These are phyloP conservation scores for Columba livia DNA, from an alignment of 2,113 vertebrate species.

Conservation along the genomic window DNA sequence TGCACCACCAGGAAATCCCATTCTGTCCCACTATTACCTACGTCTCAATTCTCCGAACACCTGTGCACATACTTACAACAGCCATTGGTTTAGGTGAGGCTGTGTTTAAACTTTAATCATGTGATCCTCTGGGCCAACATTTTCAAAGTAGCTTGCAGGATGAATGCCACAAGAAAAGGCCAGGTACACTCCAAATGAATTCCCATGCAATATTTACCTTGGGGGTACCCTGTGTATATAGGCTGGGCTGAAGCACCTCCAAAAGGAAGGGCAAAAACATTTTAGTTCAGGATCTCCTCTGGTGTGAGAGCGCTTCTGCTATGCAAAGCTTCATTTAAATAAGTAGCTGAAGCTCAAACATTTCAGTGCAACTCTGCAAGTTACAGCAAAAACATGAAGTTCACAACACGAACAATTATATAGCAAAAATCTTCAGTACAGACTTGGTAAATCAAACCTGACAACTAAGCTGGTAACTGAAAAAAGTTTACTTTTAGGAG, in stretches of 20 bases:
- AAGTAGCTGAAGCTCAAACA: background rate
- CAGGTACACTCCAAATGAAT: background rate
- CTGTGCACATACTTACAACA: background rate
- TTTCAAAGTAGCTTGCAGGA: background rate
- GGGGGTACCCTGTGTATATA: background rate
- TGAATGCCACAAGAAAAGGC: background rate
- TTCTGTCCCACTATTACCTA: background rate
- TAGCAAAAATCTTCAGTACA: background rate
- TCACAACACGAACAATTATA: background rate
- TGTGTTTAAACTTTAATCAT: background rate
- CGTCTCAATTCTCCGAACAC: background rate
- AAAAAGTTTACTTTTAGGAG: background rate
- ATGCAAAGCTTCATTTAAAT: background rate
- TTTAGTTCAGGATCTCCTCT: background rate
- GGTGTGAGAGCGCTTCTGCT: background rate
- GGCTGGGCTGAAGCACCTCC: background rate
- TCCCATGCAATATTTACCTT: background rate
- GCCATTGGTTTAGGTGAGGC: background rate
- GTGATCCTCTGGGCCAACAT: background rate
- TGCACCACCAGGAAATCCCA: background rate
- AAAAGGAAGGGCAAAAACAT: background rate
- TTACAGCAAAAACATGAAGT: background rate
- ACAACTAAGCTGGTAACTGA: background rate
- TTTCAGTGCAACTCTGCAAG: background rate
- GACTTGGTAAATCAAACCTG: background rate